A percentile compares a stretch with the other conserved stretches of the same genome.
phyloP scores from a whole-genome alignment of 2,113 vertebrate genomes.

The Corynorhinus townsendii region DNA sequence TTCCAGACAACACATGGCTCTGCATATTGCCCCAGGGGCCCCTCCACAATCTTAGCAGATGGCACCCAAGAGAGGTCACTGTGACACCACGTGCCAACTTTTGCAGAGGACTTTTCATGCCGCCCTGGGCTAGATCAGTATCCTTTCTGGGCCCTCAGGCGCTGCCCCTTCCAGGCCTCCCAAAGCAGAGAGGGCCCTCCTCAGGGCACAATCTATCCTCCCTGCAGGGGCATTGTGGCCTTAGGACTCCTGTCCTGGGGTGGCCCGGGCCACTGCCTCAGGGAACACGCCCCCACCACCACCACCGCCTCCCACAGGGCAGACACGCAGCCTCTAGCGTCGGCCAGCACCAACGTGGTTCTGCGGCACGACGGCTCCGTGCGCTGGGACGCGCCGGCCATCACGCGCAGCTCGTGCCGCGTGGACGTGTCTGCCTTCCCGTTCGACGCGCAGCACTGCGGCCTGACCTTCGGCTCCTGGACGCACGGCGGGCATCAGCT shows the following conservation, averaged over 20 bases:
- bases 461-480: conserved; percentile 94
- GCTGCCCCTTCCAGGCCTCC: neutral
- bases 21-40: neutral
- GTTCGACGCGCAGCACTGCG: conserved; percentile 89
- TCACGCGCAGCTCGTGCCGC: conserved; percentile 93
- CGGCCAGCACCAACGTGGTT: conserved; percentile 93
- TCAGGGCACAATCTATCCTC: accelerated
- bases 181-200: neutral
- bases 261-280: accelerated
- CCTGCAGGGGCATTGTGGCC: accelerated
- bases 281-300: neutral
- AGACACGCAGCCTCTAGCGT: conserved; percentile 83
- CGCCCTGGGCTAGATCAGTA: neutral
- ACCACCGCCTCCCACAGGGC: conserved; percentile 77
- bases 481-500: conserved; percentile 93
- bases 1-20: neutral
- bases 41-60: neutral
- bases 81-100: accelerated
- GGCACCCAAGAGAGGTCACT: neutral
- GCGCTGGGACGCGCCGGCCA: conserved; percentile 91
- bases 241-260: accelerated
- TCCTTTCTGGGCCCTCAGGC: neutral
- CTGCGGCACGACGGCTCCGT: conserved; percentile 87
- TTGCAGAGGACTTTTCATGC: neutral
- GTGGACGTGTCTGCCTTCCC: conserved; percentile 94